These are phyloP conservation scores for Silurus lanzhouensis DNA, from an alignment of 2,797 vertebrate species.

Conservation along the genomic window DNA sequence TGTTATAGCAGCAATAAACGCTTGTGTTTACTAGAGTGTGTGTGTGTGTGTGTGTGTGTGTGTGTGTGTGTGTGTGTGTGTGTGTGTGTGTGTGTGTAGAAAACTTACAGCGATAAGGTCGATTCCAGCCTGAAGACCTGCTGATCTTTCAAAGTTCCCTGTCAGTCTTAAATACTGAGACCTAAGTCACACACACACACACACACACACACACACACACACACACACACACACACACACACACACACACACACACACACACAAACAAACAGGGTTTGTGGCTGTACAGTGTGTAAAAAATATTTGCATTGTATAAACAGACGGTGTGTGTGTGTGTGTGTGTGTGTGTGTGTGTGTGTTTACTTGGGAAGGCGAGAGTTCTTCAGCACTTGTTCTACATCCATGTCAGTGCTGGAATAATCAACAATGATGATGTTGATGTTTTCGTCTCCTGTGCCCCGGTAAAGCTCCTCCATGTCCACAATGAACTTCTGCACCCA, in stretches of 20 bases:
- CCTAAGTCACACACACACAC: conserved; percentile 64
- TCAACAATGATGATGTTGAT: conserved; percentile 91
- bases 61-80: background rate
- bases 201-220: conserved; percentile 18
- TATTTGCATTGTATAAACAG: background rate
- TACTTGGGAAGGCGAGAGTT: conserved; percentile 76
- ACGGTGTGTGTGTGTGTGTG: background rate
- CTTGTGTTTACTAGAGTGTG: background rate
- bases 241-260: conserved; percentile 8
- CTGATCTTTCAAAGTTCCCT: conserved; percentile 92
- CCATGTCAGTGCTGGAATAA: conserved; percentile 90
- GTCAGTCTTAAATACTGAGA: conserved; percentile 82
- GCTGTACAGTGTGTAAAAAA: background rate
- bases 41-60: background rate
- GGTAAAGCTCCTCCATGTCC: conserved; percentile 86
- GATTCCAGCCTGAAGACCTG: conserved; percentile 90
- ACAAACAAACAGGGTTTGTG: background rate
- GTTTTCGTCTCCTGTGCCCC: conserved; percentile 77
- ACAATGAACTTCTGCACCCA: conserved; percentile 91
- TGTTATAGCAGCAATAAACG: no score
- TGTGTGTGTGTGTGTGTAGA: background rate
- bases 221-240: conserved; percentile 5
- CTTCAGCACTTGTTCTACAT: conserved; percentile 81
- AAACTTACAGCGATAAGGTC: conserved; percentile 81
- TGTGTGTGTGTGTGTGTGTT: background rate